These are phyloP conservation scores for Isoperla grammatica DNA, from an alignment of 2,888 invertebrate genomes.

Conservation along the genomic window DNA sequence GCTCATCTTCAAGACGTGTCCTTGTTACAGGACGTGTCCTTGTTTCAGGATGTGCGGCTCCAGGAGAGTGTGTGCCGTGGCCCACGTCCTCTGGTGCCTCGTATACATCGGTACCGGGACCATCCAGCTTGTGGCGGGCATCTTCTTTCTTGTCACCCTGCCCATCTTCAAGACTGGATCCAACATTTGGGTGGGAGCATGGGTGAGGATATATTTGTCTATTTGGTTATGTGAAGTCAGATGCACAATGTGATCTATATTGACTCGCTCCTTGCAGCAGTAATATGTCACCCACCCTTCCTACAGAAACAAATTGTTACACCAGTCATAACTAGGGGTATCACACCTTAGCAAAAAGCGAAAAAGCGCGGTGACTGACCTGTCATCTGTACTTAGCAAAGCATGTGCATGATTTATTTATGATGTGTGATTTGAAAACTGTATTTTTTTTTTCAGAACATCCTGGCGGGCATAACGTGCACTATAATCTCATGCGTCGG, in stretches of 20 bases:
- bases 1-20: slow-evolving; percentile 39
- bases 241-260: no score
- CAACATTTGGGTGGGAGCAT: slow-evolving; percentile 48
- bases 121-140: slow-evolving; percentile 48
- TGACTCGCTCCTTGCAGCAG: no score
- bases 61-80: slow-evolving; percentile 34
- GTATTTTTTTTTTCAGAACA: slow-evolving; percentile 42
- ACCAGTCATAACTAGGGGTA: no score
- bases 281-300: no score
- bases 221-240: not conserved
- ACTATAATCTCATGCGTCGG: slow-evolving; percentile 47
- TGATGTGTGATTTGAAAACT: no score
- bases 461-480: slow-evolving; percentile 46
- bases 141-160: slow-evolving; percentile 48
- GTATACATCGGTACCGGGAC: slow-evolving; percentile 47
- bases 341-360: no score
- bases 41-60: slow-evolving; percentile 33
- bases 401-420: no score
- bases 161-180: slow-evolving; percentile 47
- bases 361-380: no score
- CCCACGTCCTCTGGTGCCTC: slow-evolving; percentile 47
- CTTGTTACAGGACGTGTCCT: no score
- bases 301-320: no score
- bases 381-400: no score
- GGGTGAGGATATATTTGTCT: slow-evolving; percentile 41